These are phyloP conservation scores for Drosophila triauraria DNA, from an alignment of 1,140 invertebrate species.

Conservation along the genomic window DNA sequence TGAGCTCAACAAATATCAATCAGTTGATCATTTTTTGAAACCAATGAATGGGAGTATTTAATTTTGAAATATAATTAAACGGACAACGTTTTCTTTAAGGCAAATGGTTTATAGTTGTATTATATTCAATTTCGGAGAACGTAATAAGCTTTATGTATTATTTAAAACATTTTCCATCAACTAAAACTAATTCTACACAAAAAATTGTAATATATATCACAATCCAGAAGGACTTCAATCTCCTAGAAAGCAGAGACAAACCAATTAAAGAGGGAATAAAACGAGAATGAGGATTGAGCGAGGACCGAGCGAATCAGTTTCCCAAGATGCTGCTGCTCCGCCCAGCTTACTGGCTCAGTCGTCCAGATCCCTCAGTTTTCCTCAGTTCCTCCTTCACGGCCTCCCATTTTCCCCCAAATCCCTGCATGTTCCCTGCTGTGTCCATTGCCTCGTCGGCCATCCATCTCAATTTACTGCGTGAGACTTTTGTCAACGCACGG, in stretches of 20 bases:
- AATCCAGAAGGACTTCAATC: no score
- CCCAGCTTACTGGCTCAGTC: constrained; percentile 45
- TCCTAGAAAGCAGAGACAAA: constrained; percentile 17
- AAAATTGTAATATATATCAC: not conserved
- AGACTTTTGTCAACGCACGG: constrained; percentile 62
- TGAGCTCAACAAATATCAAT: not conserved
- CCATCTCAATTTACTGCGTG: constrained; percentile 66
- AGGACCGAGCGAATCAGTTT: constrained; percentile 28
- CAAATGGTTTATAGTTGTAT: not conserved
- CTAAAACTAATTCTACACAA: not conserved
- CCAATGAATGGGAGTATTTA: not conserved
- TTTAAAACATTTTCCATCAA: no score
- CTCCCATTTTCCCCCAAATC: not conserved
- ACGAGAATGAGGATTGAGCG: constrained; percentile 16
- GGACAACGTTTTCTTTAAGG: not conserved
- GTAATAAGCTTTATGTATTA: no score
- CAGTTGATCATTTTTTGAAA: constrained; percentile 2
- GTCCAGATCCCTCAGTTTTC: constrained; percentile 7
- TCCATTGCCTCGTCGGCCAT: constrained; percentile 27
- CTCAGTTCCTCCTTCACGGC: not conserved
- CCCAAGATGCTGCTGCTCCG: constrained; percentile 23
- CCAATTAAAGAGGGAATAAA: constrained; percentile 36
- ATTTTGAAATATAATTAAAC: not conserved
- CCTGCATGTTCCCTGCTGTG: not conserved
- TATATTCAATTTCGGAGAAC: no score